phyloP scores from a whole-genome alignment of 2,113 vertebrate species.

The Struthio camelus region DNA sequence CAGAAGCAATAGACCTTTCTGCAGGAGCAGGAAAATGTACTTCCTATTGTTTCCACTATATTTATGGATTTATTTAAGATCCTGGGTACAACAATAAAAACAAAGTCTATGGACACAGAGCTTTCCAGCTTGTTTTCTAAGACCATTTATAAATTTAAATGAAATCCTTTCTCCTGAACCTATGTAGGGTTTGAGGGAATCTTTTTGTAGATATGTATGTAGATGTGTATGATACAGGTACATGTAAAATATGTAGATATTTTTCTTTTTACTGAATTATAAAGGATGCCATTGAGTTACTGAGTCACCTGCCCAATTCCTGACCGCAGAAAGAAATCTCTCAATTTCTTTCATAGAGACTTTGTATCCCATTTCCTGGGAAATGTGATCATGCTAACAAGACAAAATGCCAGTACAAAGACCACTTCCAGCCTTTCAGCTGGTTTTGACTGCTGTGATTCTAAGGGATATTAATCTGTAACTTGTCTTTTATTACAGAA shows the following conservation, averaged over 20 bases:
- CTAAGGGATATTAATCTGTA: neutral
- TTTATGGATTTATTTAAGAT: neutral
- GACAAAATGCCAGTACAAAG: neutral
- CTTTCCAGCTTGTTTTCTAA: neutral
- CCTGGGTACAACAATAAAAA: neutral
- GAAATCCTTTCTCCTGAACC: neutral
- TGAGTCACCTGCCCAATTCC: neutral
- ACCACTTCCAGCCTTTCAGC: neutral
- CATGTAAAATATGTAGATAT: neutral
- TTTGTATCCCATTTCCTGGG: neutral
- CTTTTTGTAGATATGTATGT: neutral
- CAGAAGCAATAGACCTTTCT: neutral
- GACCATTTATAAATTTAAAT: neutral
- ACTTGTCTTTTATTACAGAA: neutral
- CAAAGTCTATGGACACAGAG: neutral
- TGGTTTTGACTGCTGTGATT: neutral
- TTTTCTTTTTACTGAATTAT: neutral
- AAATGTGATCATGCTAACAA: neutral
- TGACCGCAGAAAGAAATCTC: fast-evolving
- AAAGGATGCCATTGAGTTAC: neutral
- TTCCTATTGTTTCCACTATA: neutral
- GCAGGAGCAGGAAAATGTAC: neutral
- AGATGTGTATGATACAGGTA: neutral
- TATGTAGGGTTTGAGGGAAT: too few species aligned
- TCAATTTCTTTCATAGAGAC: neutral